A percentile compares a stretch with the other conserved stretches of the same genome.
phyloP scores from a whole-genome alignment of 2,797 vertebrate genomes.

The Pipistrellus nathusii region DNA sequence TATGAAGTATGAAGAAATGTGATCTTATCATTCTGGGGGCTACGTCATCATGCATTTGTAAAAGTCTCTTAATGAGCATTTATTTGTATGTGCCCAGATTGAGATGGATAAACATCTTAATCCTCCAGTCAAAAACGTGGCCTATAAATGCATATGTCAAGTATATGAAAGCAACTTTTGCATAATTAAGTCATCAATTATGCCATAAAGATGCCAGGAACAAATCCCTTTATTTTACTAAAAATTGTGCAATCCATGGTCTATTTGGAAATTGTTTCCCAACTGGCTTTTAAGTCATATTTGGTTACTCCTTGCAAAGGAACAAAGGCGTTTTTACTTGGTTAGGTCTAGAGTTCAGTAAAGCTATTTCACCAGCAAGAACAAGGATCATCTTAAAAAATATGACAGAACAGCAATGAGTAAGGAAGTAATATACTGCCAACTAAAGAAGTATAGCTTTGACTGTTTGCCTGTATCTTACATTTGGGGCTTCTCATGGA shows the following conservation, averaged over 20 bases:
- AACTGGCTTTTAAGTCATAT: slow-evolving; percentile 49
- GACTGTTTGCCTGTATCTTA: neutral
- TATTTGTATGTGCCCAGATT: slow-evolving; percentile 70
- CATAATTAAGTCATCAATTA: slow-evolving; percentile 79
- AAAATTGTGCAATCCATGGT: slow-evolving; percentile 64
- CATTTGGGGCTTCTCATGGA: neutral
- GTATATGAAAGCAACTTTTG: slow-evolving; percentile 72
- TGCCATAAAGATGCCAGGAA: slow-evolving; percentile 63
- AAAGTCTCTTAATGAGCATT: slow-evolving; percentile 77
- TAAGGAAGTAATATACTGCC: neutral
- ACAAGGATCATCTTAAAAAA: neutral
- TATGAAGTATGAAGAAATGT: slow-evolving; percentile 73
- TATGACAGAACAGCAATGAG: neutral
- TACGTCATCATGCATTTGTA: slow-evolving; percentile 61
- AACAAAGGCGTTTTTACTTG: slow-evolving; percentile 15
- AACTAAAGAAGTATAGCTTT: neutral
- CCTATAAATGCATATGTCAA: slow-evolving; percentile 68
- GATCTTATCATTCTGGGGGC: slow-evolving; percentile 76
- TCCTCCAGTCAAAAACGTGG: slow-evolving; percentile 79
- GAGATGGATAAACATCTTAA: slow-evolving; percentile 76
- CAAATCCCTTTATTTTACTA: slow-evolving; percentile 69
- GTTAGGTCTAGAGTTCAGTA: neutral
- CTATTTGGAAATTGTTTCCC: slow-evolving; percentile 48
- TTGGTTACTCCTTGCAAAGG: slow-evolving; percentile 32
- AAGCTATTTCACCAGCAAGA: neutral